Evolutionary conservation across 2,888 invertebrate species (phyloP), one percentile per base, ranked within the genome.

Genomic region (Dasypolia templi): DNA sequence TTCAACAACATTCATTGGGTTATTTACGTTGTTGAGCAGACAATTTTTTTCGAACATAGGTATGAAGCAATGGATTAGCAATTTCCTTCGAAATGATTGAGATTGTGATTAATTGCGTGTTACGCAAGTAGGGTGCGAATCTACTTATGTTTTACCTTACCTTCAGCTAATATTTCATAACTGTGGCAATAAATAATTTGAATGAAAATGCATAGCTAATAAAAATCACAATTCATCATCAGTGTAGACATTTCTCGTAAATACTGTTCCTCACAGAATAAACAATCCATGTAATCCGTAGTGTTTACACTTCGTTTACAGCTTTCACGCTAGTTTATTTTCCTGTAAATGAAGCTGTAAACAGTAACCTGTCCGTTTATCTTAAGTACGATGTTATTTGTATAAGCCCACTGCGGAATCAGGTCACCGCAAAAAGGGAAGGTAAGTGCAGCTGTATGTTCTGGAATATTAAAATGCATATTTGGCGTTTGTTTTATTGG

Each of bases 301-400:
- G 22, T 64, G 49, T 70, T 76, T 56, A 58, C 59, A 53, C 14
- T 51, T 64, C 42, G 44, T 70, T 76, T 61, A 71, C 49, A 58
- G 53, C 32, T 71, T 77, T 39, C 49, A 46, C 44, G n/a, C 14
- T 58, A 39, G n/a, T 63, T 72, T 72, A 59, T 63, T 42, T 62
- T 42, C 56, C 29, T 49, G 58, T 82, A 72, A 78, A 82, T n/a
- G 55, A 49, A 49, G 72, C 67, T 56, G 83, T 66, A 53, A 65
- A 64, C 14, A 39, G 22, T 46, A 53, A 49, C 42, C 2, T 32
- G 42, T 17, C 11, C 11, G 29, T 66, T 71, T 66, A 71, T 58
- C n/a, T 66, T 61, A n/a, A 39, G 46, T 66, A 29, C 66, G 42
- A 63, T 71, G 49, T 53, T 72, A 82, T 80, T 59, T 63, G 53